phyloP scores from a whole-genome alignment of 2,113 vertebrate species.

The Nannospalax galili region DNA sequence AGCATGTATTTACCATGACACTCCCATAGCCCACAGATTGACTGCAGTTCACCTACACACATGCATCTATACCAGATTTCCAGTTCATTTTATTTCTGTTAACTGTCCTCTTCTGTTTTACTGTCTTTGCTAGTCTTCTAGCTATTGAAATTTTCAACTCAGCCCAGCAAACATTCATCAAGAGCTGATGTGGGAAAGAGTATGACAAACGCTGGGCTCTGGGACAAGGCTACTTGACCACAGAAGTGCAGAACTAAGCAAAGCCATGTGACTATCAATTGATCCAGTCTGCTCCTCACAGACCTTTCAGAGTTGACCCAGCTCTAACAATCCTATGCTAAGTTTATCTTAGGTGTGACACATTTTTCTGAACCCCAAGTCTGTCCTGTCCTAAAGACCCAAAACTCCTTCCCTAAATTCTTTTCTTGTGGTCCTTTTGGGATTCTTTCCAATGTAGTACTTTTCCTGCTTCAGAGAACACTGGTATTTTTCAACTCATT shows the following conservation, averaged over 20 bases:
- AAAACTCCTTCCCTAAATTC: neutral
- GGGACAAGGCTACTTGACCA: too few species aligned
- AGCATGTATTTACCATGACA: neutral
- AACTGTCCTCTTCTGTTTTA: neutral
- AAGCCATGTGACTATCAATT: neutral
- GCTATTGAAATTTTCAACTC: neutral
- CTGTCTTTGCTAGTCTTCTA: neutral
- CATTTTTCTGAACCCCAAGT: neutral
- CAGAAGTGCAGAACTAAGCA: neutral
- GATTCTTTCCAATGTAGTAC: neutral
- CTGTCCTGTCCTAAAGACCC: neutral
- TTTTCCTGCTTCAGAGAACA: slow-evolving; percentile 1
- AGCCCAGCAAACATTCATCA: neutral
- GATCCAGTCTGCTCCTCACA: neutral
- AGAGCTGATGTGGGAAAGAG: neutral
- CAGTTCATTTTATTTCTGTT: neutral
- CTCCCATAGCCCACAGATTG: neutral
- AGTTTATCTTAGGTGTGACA: neutral
- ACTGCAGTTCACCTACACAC: neutral
- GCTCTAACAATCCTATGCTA: neutral
- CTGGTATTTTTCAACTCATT: neutral
- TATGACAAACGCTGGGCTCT: neutral
- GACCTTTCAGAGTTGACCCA: neutral
- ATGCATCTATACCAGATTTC: neutral
- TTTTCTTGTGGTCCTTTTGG: neutral